Percentiles rank a stretch among this genome's conserved stretches.
Evolutionary conservation across 1,140 invertebrate genomes (phyloP).

Genomic region (Listronotus oregonensis): DNA sequence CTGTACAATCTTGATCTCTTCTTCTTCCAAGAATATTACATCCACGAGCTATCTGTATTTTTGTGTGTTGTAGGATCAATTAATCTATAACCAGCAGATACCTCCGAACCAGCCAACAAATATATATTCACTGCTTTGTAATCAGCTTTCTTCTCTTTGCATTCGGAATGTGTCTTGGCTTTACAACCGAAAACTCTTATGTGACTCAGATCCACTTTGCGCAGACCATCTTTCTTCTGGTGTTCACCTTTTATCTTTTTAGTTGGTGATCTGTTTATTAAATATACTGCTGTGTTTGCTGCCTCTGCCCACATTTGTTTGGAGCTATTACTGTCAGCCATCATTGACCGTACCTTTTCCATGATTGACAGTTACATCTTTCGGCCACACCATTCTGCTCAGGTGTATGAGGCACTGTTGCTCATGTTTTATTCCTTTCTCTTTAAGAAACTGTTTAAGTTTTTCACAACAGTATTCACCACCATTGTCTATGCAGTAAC

Average conservation of each 20-base stretch:
- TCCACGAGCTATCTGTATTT: too few species aligned
- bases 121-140: slow-evolving; percentile 47
- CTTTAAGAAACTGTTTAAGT: slow-evolving; percentile 41
- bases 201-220: slow-evolving; percentile 40
- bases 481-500: slow-evolving; percentile 48
- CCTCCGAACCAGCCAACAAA: slow-evolving; percentile 55
- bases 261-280: slow-evolving; percentile 50
- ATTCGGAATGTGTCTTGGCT: slow-evolving; percentile 54
- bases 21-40: too few species aligned
- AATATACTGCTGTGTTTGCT: slow-evolving; percentile 49
- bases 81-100: too few species aligned
- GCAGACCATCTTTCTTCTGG: slow-evolving; percentile 51
- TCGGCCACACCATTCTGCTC: slow-evolving; percentile 57
- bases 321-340: slow-evolving; percentile 51
- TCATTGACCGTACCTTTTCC: slow-evolving; percentile 45
- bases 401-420: slow-evolving; percentile 53
- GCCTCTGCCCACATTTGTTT: slow-evolving; percentile 52
- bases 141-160: slow-evolving; percentile 51
- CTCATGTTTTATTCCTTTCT: slow-evolving; percentile 52
- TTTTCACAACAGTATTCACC: slow-evolving; percentile 49
- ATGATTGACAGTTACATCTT: slow-evolving; percentile 47
- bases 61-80: too few species aligned
- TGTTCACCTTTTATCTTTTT: slow-evolving; percentile 50
- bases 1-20: too few species aligned
- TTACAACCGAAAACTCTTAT: slow-evolving; percentile 54